Evolutionary conservation across 2,888 invertebrate species (phyloP).

Genomic region (Phlogophora meticulosa): DNA sequence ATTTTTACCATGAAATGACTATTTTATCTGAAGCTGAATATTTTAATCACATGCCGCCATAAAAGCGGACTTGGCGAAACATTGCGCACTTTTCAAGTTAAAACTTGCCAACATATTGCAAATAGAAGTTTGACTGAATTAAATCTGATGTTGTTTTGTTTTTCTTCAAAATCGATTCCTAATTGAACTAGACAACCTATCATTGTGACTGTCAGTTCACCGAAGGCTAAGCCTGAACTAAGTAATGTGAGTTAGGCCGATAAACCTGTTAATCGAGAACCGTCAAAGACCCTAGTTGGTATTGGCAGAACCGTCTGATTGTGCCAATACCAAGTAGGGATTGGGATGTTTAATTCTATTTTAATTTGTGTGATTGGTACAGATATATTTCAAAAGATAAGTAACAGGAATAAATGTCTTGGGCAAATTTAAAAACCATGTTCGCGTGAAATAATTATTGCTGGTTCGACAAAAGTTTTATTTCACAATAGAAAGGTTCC

Average conservation of each 20-base stretch:
- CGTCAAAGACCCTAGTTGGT: background rate
- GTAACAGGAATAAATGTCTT: too few relatives aligned
- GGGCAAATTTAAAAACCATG: too few relatives aligned
- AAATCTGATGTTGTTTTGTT: background rate
- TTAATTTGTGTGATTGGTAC: background rate
- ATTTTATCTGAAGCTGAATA: slow-evolving; percentile 42
- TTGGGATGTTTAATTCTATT: background rate
- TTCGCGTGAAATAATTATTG: too few relatives aligned
- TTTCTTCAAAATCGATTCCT: background rate
- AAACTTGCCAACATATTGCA: background rate
- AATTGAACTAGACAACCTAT: background rate
- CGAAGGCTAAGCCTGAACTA: background rate
- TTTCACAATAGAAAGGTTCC: too few relatives aligned
- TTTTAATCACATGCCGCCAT: slow-evolving; percentile 25
- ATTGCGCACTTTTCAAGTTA: background rate
- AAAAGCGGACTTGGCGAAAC: background rate
- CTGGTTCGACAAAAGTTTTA: too few relatives aligned
- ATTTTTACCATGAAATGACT: slow-evolving; percentile 17
- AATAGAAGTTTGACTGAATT: background rate
- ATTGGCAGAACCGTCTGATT: too few relatives aligned
- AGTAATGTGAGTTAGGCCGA: background rate
- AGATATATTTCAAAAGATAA: background rate
- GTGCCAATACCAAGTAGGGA: background rate
- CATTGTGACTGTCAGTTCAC: background rate
- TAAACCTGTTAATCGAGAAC: background rate